These are phyloP conservation scores for Schizotus pectinicornis DNA, from an alignment of 2,888 invertebrate species.

Conservation along the genomic window DNA sequence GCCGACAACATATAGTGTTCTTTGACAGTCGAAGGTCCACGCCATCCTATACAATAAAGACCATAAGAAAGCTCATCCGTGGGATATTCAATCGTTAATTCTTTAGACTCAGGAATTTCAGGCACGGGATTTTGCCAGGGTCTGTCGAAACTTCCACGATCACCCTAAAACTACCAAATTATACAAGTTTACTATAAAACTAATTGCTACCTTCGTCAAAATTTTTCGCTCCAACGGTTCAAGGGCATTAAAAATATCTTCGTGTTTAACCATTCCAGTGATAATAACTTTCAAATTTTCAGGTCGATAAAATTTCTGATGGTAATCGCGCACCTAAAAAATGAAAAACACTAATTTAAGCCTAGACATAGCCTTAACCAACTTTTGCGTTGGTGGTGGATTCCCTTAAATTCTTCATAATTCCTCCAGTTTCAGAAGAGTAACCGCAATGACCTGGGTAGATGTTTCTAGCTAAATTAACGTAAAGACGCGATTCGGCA, in stretches of 20 bases:
- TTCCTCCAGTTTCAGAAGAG: constrained; percentile 84
- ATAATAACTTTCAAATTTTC: constrained; percentile 87
- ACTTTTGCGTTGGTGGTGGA: constrained; percentile 84
- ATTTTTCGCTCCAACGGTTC: constrained; percentile 79
- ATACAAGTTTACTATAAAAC: too few species aligned
- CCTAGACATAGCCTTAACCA: constrained; percentile 21
- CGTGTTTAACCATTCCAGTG: constrained; percentile 78
- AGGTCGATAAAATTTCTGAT: constrained; percentile 85
- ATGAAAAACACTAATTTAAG: too few species aligned
- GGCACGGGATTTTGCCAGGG: constrained; percentile 82
- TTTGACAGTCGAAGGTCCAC: constrained; percentile 72
- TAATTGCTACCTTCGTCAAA: constrained; percentile 59
- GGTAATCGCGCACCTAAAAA: constrained; percentile 75
- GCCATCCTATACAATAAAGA: constrained; percentile 78
- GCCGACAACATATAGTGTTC: constrained; percentile 68
- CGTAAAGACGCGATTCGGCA: constrained; percentile 74
- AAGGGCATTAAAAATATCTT: constrained; percentile 77
- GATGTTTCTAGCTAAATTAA: constrained; percentile 70
- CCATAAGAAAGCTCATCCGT: constrained; percentile 87
- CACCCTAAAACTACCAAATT: constrained; percentile 43
- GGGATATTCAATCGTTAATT: constrained; percentile 71
- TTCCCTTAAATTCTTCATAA: constrained; percentile 81
- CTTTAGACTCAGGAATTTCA: constrained; percentile 63
- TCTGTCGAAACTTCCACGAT: constrained; percentile 65
- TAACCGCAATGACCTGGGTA: constrained; percentile 86